phyloP scores from a whole-genome alignment of 2,888 invertebrate species.

The Ophion costatus region DNA sequence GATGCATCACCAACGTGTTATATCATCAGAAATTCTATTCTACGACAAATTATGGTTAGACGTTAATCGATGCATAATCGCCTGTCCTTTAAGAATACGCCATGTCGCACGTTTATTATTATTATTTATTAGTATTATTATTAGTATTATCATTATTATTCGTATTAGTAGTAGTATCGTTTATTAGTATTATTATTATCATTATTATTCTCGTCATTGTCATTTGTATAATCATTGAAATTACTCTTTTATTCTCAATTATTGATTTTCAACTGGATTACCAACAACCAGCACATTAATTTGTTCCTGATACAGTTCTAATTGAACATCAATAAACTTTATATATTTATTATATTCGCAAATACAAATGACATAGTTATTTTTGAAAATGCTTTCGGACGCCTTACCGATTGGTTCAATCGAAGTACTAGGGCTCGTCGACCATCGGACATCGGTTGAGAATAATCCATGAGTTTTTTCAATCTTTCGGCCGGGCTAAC shows the following conservation, averaged over 20 bases:
- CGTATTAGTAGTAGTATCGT: no score
- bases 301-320: background rate
- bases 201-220: background rate
- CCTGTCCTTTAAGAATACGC: no score
- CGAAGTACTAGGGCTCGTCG: conserved; percentile 93
- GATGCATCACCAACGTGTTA: background rate
- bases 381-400: background rate
- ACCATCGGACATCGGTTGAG: conserved; percentile 96
- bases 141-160: background rate
- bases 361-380: no score
- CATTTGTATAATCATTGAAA: background rate
- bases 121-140: background rate
- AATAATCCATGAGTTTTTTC: conserved; percentile 94
- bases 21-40: no score
- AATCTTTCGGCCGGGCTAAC: conserved; percentile 95
- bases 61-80: no score
- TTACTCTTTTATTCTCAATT: background rate
- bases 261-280: no score
- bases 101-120: background rate
- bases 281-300: background rate
- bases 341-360: background rate
- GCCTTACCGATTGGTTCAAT: conserved; percentile 92
- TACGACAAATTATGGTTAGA: no score
- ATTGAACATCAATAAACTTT: background rate
- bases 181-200: background rate